phyloP scores from a whole-genome alignment of 2,797 vertebrate genomes.

The Decapterus maruadsi region DNA sequence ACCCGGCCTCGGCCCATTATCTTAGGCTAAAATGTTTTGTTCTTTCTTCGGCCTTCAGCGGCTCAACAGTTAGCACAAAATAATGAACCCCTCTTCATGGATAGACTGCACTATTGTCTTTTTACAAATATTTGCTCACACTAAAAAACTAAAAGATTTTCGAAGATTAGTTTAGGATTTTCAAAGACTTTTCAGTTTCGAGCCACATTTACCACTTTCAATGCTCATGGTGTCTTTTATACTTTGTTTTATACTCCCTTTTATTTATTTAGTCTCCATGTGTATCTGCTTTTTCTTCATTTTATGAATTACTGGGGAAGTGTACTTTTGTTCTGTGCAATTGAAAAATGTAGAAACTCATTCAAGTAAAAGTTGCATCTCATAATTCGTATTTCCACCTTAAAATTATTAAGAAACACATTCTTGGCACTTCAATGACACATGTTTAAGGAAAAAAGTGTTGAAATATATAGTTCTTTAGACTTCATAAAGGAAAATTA shows the following conservation, averaged over 20 bases:
- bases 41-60: slow-evolving; percentile 56
- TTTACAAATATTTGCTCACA: slow-evolving; percentile 46
- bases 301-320: not conserved
- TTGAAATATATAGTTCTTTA: not conserved
- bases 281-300: no score
- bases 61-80: slow-evolving; percentile 66
- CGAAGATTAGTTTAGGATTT: not conserved
- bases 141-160: slow-evolving; percentile 2
- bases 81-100: slow-evolving; percentile 74
- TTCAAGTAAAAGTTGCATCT: not conserved
- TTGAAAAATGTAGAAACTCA: no score
- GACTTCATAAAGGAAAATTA: not conserved
- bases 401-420: not conserved
- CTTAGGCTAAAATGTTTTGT: slow-evolving; percentile 78
- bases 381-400: not conserved
- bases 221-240: no score
- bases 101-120: slow-evolving; percentile 68
- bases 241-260: no score
- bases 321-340: no score
- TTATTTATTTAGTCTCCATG: no score
- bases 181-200: not conserved
- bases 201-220: no score
- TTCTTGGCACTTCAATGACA: not conserved
- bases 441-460: not conserved
- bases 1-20: slow-evolving; percentile 69